Evolutionary conservation across 1,140 invertebrate species (phyloP).

Genomic region (Aporrectodea caliginosa): DNA sequence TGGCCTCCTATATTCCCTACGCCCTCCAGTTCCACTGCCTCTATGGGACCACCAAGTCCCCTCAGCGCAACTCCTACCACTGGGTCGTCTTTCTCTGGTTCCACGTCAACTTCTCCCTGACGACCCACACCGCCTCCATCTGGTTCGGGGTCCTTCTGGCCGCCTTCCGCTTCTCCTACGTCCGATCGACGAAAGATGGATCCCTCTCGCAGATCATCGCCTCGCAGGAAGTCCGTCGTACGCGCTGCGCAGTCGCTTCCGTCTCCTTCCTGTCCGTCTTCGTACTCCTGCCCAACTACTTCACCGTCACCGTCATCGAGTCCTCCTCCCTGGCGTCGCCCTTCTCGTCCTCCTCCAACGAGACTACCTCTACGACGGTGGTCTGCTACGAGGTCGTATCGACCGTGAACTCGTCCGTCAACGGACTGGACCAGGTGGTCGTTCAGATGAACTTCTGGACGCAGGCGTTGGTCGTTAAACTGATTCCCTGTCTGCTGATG

Average conservation of each 20-base stretch:
- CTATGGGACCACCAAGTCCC: slow-evolving; percentile 27
- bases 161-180: slow-evolving; percentile 62
- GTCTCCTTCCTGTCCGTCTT: slow-evolving; percentile 70
- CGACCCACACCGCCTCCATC: slow-evolving; percentile 86
- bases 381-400: background rate
- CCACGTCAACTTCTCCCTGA: slow-evolving; percentile 65
- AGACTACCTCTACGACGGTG: too few species aligned
- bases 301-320: background rate
- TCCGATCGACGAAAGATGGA: background rate
- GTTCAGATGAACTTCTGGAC: slow-evolving; percentile 40
- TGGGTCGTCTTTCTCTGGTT: slow-evolving; percentile 50
- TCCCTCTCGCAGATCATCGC: background rate
- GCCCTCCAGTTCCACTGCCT: slow-evolving; percentile 62
- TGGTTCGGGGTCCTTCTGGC: slow-evolving; percentile 86
- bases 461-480: slow-evolving; percentile 46
- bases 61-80: slow-evolving; percentile 23
- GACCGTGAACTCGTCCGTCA: background rate
- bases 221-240: background rate
- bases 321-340: too few species aligned
- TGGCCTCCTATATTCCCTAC: slow-evolving; percentile 81
- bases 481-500: slow-evolving; percentile 56
- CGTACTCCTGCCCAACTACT: slow-evolving; percentile 71
- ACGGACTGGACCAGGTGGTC: background rate
- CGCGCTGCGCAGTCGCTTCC: slow-evolving; percentile 67
- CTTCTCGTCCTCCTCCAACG: too few species aligned